phyloP scores from a whole-genome alignment of 1,140 invertebrate species.

The Coptotermes formosanus region DNA sequence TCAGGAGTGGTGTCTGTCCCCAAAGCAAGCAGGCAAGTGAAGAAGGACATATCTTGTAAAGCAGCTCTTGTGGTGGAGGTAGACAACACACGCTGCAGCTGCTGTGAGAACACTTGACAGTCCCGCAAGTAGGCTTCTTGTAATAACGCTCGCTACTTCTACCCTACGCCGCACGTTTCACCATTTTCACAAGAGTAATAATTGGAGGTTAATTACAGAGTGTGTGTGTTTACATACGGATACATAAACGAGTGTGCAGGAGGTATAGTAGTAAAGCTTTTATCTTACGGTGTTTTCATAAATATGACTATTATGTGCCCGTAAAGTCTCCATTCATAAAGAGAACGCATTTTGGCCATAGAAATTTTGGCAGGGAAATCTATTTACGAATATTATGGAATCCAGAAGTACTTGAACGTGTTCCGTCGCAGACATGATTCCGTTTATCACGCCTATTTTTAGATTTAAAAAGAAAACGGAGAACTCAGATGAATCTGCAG shows the following conservation, averaged over 20 bases:
- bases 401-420: too few relatives aligned
- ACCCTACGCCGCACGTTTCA: background rate
- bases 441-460: too few relatives aligned
- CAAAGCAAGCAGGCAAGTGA: background rate
- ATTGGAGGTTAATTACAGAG: conserved; percentile 8
- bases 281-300: too few relatives aligned
- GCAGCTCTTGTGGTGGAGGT: background rate
- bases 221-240: background rate
- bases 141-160: background rate
- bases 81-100: background rate
- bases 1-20: background rate
- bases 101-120: background rate
- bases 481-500: too few relatives aligned
- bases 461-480: too few relatives aligned
- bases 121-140: background rate
- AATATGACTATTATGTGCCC: too few relatives aligned
- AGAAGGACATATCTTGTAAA: conserved; percentile 4
- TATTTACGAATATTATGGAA: too few relatives aligned
- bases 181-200: conserved; percentile 7
- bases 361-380: too few relatives aligned
- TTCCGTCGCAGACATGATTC: too few relatives aligned
- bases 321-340: too few relatives aligned
- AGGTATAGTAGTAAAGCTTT: background rate
- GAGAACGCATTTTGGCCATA: too few relatives aligned
- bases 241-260: background rate